Evolutionary conservation across 1,140 invertebrate genomes (phyloP), one percentile per base, ranked within the genome.

Genomic region (Linepithema humile): DNA sequence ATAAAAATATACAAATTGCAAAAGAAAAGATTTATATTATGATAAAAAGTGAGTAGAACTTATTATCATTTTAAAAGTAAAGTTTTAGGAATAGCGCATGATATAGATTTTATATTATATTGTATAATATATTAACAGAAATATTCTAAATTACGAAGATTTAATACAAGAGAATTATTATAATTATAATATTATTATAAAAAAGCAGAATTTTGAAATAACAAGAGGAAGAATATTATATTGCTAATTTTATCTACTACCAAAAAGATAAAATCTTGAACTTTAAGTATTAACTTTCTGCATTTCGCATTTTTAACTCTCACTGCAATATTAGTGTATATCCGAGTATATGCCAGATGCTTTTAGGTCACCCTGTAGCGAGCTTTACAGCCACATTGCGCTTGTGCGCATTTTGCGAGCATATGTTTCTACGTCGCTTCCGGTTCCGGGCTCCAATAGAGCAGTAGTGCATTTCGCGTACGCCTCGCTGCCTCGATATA

Each of bases 401-500:
- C 10, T 78, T 23, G 29, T 62, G 60, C 23, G 6, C 35, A 40
- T 64, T 40, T 64, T 17, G 53, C 59, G 32, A 62, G 29, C 15
- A n/a, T 40, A 29, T 26, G 15, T 69, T 69, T 7, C n/a, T 23
- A 40, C 48, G 26, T 23, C 35, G 48, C 50, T 67, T 70, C 45
- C 75, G n/a, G 26, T 35, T 55, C 45, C 64, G 17, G 3, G 40
- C 29, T 40, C 43, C 64, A 80, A 55, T 70, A 45, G 35, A 80
- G 59, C 57, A 48, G 45, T 23, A 53, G 62, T 55, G 64, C 48
- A 80, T 55, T 78, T 38, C 23, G 45, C 26, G 32, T 29, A 62
- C 62, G 35, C 3, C 26, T 69, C 26, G 75, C 50, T 40, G n/a
- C 17, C 35, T 35, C 64, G 64, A 80, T 55, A 70, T 80, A 80